Percentiles rank a stretch among this genome's conserved stretches.
phyloP scores from a whole-genome alignment of 1,140 invertebrate species.

The Sycobia sp. region DNA sequence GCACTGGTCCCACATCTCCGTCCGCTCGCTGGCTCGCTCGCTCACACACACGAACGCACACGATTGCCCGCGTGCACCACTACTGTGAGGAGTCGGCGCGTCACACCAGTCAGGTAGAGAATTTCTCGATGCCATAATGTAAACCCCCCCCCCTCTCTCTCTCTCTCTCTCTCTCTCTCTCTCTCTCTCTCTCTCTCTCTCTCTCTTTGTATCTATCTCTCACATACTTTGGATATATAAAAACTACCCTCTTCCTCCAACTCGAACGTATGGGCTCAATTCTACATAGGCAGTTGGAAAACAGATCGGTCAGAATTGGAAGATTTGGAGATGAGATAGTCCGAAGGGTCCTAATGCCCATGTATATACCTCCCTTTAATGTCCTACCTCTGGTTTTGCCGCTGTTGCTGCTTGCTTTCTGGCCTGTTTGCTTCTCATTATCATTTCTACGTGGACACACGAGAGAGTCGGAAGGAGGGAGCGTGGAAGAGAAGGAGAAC shows the following conservation, averaged over 20 bases:
- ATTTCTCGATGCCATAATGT: slow-evolving; percentile 1
- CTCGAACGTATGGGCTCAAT: not conserved
- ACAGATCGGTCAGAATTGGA: not conserved
- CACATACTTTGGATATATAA: no score
- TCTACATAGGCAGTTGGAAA: slow-evolving; percentile 21
- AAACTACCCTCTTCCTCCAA: slow-evolving; percentile 16
- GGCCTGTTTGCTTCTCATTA: slow-evolving; percentile 20
- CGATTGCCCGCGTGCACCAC: no score
- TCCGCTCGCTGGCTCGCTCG: not conserved
- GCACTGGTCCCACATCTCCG: slow-evolving; percentile 8
- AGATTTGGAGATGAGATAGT: slow-evolving; percentile 22
- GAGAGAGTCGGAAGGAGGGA: not conserved
- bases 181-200: slow-evolving; percentile 3
- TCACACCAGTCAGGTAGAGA: slow-evolving; percentile 27
- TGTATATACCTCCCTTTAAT: not conserved
- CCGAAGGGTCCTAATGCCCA: slow-evolving; percentile 7
- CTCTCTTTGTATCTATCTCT: not conserved
- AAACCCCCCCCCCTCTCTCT: not conserved
- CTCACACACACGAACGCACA: not conserved
- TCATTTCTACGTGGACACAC: slow-evolving; percentile 14
- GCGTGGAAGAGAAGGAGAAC: not conserved
- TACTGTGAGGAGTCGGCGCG: no score
- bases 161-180: not conserved
- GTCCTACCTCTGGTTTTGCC: not conserved
- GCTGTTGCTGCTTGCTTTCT: not conserved